phyloP scores from a whole-genome alignment of 2,888 invertebrate genomes.

The Dynastes grantii region DNA sequence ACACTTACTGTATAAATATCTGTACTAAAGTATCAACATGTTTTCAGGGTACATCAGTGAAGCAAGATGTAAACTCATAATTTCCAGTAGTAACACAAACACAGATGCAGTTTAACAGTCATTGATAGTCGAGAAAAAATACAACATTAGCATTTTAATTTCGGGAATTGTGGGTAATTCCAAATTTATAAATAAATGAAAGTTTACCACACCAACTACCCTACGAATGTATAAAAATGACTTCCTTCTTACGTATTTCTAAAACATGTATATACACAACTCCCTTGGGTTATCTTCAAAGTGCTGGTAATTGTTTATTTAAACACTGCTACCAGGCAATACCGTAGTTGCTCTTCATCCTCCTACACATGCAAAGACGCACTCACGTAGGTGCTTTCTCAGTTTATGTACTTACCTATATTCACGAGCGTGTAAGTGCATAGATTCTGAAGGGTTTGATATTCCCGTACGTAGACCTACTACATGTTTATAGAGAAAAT shows the following conservation, averaged over 20 bases:
- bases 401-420: conserved; percentile 10
- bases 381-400: conserved; percentile 17
- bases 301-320: conserved; percentile 53
- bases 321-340: conserved; percentile 43
- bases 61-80: too few species aligned
- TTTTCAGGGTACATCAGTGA: too few species aligned
- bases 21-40: too few species aligned
- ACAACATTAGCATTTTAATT: conserved; percentile 42
- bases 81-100: too few species aligned
- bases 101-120: too few species aligned
- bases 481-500: conserved; percentile 2
- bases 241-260: conserved; percentile 43
- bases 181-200: conserved; percentile 50
- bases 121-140: not conserved
- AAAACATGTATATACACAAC: conserved; percentile 43
- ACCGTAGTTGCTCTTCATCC: conserved; percentile 24
- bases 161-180: conserved; percentile 25
- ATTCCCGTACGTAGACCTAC: too few species aligned
- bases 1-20: too few species aligned
- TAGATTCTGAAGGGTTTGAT: too few species aligned
- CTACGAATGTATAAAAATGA: conserved; percentile 47
- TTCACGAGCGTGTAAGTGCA: too few species aligned
- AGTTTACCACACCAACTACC: conserved; percentile 17
- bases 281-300: conserved; percentile 47
- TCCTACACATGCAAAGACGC: conserved; percentile 23